Evolutionary conservation across 2,797 vertebrate genomes (phyloP).

Genomic region (Microctenopoma stevenorrisi): DNA sequence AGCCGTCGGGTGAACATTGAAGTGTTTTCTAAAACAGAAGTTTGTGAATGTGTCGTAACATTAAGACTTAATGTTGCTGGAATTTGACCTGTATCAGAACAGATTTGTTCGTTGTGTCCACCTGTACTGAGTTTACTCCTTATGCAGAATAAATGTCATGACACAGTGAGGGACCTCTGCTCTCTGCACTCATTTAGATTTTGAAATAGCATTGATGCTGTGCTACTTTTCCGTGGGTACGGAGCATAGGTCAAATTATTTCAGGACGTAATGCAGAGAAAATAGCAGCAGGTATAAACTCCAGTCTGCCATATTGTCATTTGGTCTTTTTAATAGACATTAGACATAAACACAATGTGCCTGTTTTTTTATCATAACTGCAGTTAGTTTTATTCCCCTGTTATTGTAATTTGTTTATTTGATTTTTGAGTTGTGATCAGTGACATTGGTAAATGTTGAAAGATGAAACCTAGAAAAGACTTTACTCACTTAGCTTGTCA

Average conservation of each 20-base stretch:
- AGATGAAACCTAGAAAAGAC: background rate
- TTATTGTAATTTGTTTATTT: background rate
- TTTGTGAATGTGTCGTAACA: constrained; percentile 37
- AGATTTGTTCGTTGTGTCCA: constrained; percentile 22
- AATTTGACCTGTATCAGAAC: background rate
- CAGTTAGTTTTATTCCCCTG: background rate
- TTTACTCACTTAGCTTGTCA: constrained; percentile 33
- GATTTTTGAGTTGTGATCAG: constrained; percentile 5
- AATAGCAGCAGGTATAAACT: background rate
- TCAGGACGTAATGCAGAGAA: constrained; percentile 3
- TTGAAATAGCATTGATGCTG: constrained; percentile 10
- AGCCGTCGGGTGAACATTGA: constrained; percentile 52
- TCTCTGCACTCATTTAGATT: constrained; percentile 5
- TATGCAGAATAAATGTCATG: background rate
- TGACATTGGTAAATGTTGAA: constrained; percentile 9
- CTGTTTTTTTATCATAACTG: constrained; percentile 10
- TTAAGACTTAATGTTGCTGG: constrained; percentile 32
- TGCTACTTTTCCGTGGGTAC: constrained; percentile 1
- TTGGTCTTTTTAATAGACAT: too few species aligned
- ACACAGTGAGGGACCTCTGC: constrained; percentile 3
- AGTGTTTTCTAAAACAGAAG: constrained; percentile 46
- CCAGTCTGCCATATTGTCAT: background rate
- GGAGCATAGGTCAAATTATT: constrained; percentile 7
- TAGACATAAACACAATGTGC: background rate
- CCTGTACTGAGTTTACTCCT: background rate